These are phyloP conservation scores for Cheirogaleus major DNA, from an alignment of 2,797 vertebrate genomes.

Conservation along the genomic window DNA sequence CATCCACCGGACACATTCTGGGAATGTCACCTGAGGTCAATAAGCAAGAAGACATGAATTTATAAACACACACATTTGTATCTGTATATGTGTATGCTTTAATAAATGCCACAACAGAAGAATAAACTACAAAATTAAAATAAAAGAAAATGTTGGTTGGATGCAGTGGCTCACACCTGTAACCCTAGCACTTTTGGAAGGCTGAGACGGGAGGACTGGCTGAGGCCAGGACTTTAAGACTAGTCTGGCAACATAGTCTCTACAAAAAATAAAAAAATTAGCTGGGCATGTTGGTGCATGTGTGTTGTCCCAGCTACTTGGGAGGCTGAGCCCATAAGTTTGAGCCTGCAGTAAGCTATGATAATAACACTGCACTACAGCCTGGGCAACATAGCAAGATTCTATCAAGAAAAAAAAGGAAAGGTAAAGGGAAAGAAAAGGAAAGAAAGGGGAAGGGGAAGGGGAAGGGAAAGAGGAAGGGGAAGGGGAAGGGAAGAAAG, in stretches of 20 bases:
- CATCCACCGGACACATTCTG: slow-evolving; percentile 98
- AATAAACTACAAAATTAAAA: not conserved
- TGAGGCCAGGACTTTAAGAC: not conserved
- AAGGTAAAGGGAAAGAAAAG: no score
- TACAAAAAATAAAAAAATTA: not conserved
- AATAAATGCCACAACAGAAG: not conserved
- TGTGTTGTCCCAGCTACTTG: not conserved
- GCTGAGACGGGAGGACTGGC: not conserved
- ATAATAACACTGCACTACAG: not conserved
- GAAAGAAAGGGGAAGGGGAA: no score
- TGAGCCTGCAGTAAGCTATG: not conserved
- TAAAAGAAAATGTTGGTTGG: not conserved
- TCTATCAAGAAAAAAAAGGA: not conserved
- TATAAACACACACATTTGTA: not conserved
- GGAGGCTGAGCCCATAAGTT: not conserved
- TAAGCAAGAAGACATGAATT: not conserved
- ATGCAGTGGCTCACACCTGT: not conserved
- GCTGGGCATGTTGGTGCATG: not conserved
- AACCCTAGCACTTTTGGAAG: not conserved
- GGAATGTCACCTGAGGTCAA: slow-evolving; percentile 93
- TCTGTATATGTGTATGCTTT: not conserved
- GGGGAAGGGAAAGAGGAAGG: no score
- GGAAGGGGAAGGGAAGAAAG: no score
- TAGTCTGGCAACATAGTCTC: not conserved
- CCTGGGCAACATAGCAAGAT: not conserved